These are phyloP conservation scores for Tangara arthus DNA, from an alignment of 2,797 vertebrate species.

Conservation along the genomic window DNA sequence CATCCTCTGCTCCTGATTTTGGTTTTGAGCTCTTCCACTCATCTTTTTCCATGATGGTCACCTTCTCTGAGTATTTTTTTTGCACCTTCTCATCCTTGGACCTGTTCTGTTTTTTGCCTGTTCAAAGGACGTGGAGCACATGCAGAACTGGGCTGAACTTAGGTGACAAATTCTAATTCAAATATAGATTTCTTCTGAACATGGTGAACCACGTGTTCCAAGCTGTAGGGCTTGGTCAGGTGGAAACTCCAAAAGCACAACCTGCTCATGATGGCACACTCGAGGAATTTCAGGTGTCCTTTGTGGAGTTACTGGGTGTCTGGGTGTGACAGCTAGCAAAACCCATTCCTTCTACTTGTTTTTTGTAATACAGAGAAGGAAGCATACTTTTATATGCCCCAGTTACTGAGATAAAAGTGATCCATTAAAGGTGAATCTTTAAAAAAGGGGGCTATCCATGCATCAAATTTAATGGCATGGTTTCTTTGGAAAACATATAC, in stretches of 20 bases:
- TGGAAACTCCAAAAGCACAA: background rate
- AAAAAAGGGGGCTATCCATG: background rate
- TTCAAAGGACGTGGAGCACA: background rate
- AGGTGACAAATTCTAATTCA: background rate
- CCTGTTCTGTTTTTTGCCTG: background rate
- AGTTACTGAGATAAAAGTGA: background rate
- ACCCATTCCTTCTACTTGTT: background rate
- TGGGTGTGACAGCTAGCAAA: background rate
- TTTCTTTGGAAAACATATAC: background rate
- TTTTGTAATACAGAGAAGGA: background rate
- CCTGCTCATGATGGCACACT: fast-evolving
- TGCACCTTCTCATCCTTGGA: background rate
- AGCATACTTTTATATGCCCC: background rate
- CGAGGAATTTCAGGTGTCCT: background rate
- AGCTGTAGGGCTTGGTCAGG: background rate
- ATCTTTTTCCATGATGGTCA: background rate
- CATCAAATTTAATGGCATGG: background rate
- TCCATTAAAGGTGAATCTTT: background rate
- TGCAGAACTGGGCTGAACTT: background rate
- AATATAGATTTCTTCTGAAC: background rate
- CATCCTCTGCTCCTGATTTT: background rate
- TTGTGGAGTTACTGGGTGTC: background rate
- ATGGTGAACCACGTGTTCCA: background rate
- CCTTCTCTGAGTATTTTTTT: background rate
- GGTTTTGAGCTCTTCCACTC: background rate